phyloP scores from a whole-genome alignment of 2,113 vertebrate species.

The Cinclus mexicanus region DNA sequence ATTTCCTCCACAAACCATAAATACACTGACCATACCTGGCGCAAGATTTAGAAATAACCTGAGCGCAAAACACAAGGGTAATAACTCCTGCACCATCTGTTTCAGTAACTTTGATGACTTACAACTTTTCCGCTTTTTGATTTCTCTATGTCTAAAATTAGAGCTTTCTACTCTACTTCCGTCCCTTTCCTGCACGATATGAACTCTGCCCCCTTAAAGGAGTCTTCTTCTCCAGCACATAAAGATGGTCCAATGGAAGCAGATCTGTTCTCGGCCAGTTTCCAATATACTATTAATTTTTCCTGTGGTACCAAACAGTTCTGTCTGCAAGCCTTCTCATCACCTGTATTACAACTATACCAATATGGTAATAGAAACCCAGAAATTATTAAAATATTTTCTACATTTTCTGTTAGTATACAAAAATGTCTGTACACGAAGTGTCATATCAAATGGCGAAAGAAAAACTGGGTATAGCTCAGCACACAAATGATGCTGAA shows the following conservation, averaged over 20 bases:
- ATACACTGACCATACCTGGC: not conserved
- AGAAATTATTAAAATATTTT: not conserved
- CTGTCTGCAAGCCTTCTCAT: not conserved
- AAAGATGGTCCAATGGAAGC: not conserved
- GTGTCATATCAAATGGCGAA: not conserved
- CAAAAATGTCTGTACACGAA: not conserved
- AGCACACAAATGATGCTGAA: not conserved
- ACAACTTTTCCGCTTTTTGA: not conserved
- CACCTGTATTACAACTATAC: not conserved
- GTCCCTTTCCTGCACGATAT: fast-evolving
- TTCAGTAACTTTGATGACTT: not conserved
- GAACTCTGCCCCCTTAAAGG: not conserved
- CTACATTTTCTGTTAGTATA: not conserved
- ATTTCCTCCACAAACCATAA: not conserved
- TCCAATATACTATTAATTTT: not conserved
- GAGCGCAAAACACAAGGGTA: not conserved
- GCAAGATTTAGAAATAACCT: not conserved
- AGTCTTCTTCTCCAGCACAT: not conserved
- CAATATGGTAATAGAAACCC: not conserved
- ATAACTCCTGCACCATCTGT: not conserved
- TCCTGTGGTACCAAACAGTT: not conserved
- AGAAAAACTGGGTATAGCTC: not conserved
- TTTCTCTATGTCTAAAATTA: not conserved
- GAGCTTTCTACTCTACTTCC: not conserved
- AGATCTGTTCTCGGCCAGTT: not conserved